Percentiles rank a stretch among this genome's conserved stretches.
These are phyloP conservation scores for Tineola bisselliella DNA, from an alignment of 2,888 invertebrate genomes.

Conservation along the genomic window DNA sequence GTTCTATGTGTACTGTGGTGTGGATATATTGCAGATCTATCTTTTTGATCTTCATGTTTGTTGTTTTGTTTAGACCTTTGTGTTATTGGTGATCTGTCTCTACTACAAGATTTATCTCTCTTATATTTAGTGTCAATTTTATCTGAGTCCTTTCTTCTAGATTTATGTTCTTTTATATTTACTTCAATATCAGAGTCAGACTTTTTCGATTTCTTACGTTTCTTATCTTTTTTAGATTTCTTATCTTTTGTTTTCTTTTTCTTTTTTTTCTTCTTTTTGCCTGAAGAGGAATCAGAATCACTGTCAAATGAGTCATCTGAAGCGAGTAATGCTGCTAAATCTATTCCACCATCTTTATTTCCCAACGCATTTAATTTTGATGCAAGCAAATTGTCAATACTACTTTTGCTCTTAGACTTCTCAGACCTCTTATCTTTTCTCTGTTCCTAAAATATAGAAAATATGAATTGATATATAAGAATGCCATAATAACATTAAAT, in stretches of 20 bases:
- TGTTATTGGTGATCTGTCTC: slow-evolving; percentile 12
- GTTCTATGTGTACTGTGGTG: not conserved
- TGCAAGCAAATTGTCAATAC: slow-evolving; percentile 75
- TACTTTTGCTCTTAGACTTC: slow-evolving; percentile 52
- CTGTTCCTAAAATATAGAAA: slow-evolving; percentile 33
- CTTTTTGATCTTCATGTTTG: slow-evolving; percentile 15
- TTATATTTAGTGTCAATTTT: slow-evolving; percentile 13
- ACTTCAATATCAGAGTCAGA: not conserved
- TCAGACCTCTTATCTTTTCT: slow-evolving; percentile 57
- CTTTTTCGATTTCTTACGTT: slow-evolving; percentile 19
- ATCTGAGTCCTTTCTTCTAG: slow-evolving; percentile 20
- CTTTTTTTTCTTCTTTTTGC: slow-evolving; percentile 34
- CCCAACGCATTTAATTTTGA: slow-evolving; percentile 76
- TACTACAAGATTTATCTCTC: slow-evolving; percentile 15
- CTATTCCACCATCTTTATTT: slow-evolving; percentile 46
- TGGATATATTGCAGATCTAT: not conserved
- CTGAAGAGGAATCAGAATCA: slow-evolving; percentile 16
- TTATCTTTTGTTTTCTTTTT: slow-evolving; percentile 32
- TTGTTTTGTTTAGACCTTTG: slow-evolving; percentile 2
- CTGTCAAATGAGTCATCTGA: slow-evolving; percentile 34
- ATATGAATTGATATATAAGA: too few relatives aligned
- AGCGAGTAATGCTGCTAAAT: slow-evolving; percentile 43
- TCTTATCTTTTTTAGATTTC: slow-evolving; percentile 36
- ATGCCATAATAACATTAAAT: too few relatives aligned
- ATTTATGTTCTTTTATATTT: slow-evolving; percentile 16